Conservation (phyloP, 2,888 invertebrate genomes). For the Apamea sordens region DNA sequence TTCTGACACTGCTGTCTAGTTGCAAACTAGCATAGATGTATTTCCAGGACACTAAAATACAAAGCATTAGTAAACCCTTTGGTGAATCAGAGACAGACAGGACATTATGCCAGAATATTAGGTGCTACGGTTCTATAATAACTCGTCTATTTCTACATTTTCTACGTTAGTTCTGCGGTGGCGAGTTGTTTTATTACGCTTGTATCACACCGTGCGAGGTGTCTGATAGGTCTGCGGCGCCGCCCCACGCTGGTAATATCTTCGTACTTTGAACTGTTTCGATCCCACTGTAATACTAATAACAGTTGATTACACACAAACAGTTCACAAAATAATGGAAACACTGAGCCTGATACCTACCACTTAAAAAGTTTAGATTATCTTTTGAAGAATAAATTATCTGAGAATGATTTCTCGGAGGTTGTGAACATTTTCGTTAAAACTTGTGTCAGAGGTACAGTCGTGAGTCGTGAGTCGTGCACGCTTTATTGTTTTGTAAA, state of each 20-base stretch:
- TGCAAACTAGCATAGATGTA: background rate
- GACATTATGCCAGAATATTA: background rate
- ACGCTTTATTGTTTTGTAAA: background rate
- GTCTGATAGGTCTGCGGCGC: conserved; percentile 47
- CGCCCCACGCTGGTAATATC: conserved; percentile 59
- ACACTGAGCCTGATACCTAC: background rate
- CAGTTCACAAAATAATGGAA: conserved; percentile 28
- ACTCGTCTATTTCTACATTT: conserved; percentile 10
- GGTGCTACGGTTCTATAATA: background rate
- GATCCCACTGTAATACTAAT: conserved; percentile 31
- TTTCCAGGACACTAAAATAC: background rate
- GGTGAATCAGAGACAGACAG: background rate
- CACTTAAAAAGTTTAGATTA: conserved; percentile 28
- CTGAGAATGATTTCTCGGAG: background rate
- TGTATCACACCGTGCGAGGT: conserved; percentile 63
- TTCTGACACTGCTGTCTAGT: background rate
- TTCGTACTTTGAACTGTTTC: conserved; percentile 29
- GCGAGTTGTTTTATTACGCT: conserved; percentile 55
- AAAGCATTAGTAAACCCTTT: background rate
- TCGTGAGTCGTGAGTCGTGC: too few relatives aligned
- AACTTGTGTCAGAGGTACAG: background rate
- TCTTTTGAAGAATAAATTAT: background rate
- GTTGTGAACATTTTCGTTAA: background rate
- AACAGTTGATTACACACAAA: conserved; percentile 29
- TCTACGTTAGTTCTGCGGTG: conserved; percentile 35